phyloP scores from a whole-genome alignment of 2,113 vertebrate species.

The Solenodon paradoxus region DNA sequence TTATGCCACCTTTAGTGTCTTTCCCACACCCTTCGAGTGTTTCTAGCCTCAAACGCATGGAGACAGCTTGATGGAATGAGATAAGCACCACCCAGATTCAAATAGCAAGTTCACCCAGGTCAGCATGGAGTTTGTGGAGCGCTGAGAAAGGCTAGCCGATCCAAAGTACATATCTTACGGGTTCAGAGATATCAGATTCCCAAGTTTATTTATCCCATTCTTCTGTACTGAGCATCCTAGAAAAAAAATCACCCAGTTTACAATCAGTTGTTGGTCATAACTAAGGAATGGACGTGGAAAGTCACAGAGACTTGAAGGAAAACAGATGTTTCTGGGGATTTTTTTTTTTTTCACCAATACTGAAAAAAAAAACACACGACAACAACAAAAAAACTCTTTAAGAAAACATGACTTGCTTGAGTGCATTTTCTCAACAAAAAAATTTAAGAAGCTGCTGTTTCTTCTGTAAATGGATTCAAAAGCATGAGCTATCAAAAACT shows the following conservation, averaged over 20 bases:
- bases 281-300: slow-evolving; percentile 40
- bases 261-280: slow-evolving; percentile 34
- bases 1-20: background rate
- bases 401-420: slow-evolving; percentile 38
- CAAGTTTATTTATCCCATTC: slow-evolving; percentile 14
- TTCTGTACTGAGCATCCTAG: slow-evolving; percentile 31
- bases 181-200: background rate
- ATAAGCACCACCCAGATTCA: background rate
- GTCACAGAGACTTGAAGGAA: slow-evolving; percentile 63
- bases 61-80: background rate
- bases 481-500: slow-evolving; percentile 23
- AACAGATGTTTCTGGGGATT: slow-evolving; percentile 63
- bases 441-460: background rate
- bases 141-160: slow-evolving; percentile 16
- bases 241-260: slow-evolving; percentile 55
- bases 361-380: background rate
- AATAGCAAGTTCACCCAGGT: background rate
- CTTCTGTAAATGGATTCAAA: slow-evolving; percentile 37
- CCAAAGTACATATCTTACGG: background rate
- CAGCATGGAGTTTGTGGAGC: background rate
- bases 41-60: background rate
- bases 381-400: background rate
- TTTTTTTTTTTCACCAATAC: background rate
- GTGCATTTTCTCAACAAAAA: slow-evolving; percentile 30
- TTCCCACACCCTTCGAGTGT: background rate